phyloP scores from a whole-genome alignment of 2,113 vertebrate genomes.

The Malurus cyaneus region DNA sequence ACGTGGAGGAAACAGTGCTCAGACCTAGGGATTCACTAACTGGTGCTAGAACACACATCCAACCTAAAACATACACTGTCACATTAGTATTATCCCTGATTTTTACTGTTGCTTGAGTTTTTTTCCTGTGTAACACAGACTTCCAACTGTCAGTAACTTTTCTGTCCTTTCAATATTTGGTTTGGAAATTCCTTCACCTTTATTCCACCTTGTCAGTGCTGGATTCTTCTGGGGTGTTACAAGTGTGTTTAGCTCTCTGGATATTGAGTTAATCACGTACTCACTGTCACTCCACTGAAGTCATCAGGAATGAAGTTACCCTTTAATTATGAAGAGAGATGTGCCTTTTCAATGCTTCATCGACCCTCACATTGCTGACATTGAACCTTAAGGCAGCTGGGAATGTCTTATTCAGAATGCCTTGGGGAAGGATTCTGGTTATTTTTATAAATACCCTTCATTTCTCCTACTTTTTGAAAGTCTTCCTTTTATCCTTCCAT shows the following conservation, averaged over 20 bases:
- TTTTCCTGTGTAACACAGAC: not conserved
- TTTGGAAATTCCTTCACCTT: not conserved
- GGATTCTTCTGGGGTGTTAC: not conserved
- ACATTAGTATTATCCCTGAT: not conserved
- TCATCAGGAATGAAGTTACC: not conserved
- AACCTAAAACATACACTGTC: not conserved
- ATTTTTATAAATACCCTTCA: conserved; percentile 54
- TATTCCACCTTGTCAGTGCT: not conserved
- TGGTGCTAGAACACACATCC: not conserved
- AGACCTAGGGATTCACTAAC: not conserved
- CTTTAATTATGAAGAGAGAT: conserved; percentile 12
- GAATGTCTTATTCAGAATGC: not conserved
- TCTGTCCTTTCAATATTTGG: not conserved
- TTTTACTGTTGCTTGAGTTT: not conserved
- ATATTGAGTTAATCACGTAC: not conserved
- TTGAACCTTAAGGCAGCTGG: not conserved
- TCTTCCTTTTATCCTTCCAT: not conserved
- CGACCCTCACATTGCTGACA: not conserved
- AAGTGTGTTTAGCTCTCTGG: not conserved
- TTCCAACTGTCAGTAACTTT: not conserved
- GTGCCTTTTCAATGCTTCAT: not conserved
- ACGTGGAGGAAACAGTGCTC: not conserved
- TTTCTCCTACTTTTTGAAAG: conserved; percentile 27
- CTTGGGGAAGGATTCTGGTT: not conserved
- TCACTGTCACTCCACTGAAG: not conserved